Percentiles rank a stretch among this genome's conserved stretches.
Evolutionary conservation across 1,140 invertebrate genomes (phyloP).

Genomic region (Pemphigus obesinymphae): DNA sequence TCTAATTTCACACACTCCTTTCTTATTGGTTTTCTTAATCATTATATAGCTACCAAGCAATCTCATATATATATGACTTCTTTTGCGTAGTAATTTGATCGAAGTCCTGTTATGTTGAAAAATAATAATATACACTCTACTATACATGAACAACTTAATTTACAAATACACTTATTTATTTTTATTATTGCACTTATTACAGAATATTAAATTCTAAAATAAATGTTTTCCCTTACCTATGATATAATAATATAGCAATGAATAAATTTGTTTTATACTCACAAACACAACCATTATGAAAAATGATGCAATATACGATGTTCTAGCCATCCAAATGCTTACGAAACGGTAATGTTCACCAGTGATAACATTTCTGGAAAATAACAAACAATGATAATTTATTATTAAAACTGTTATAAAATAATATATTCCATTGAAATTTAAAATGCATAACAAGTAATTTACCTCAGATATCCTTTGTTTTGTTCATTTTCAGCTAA

Average conservation of each 20-base stretch:
- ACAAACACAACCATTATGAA: conserved; percentile 98
- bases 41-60: conserved; percentile 35
- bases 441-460: neutral
- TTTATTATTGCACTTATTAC: neutral
- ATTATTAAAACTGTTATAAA: neutral
- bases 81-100: conserved; percentile 27
- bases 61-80: conserved; percentile 37
- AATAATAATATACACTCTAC: conserved; percentile 7
- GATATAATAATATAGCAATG: neutral
- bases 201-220: conserved; percentile 19
- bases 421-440: neutral
- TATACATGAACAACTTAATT: conserved; percentile 24
- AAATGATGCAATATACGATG: conserved; percentile 87
- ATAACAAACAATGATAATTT: conserved; percentile 43
- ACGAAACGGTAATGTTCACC: conserved; percentile 99
- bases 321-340: conserved; percentile 90
- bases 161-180: conserved; percentile 9
- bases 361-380: conserved; percentile 86
- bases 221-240: neutral
- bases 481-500: conserved; percentile 94
- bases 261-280: conserved; percentile 58
- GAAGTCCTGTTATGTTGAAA: conserved; percentile 19
- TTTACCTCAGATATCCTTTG: conserved; percentile 82
- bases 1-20: conserved; percentile 38
- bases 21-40: conserved; percentile 41